Evolutionary conservation across 2,797 vertebrate species (phyloP), one percentile per base, ranked within the genome.

Genomic region (Anolis apletophallus): DNA sequence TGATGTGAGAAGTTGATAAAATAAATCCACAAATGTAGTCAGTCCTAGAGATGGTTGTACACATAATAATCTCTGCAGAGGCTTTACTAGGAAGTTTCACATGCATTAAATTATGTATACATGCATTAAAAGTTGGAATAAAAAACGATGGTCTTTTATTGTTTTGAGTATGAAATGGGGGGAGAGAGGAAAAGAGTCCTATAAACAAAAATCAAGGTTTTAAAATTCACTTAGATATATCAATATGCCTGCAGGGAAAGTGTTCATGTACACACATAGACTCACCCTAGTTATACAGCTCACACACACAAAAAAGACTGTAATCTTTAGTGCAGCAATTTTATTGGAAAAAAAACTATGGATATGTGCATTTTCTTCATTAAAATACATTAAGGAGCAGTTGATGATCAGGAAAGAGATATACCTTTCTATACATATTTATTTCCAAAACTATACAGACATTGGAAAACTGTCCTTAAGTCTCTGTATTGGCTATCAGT

Each of bases 291-390:
- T 11, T 86, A 55, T 78, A 78, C 12, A 34, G 21, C 9, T 11
- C 80, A 59, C 69, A 36, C 84, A 93, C 64, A 93, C 59, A 46
- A 82, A 90, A 80, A 83, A 86, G 36, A 87, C 72, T 80, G 52
- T 80, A 34, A 80, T 80, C 61, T 91, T 89, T 61, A 95, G 94
- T 97, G 97, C 96, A 97, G 96, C 93, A 93, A 95, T 98, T 99
- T 98, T 98, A 98, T 98, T 98, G 97, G 96, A 98, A 80, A 78
- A 99, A 98, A 98, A 96, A 97, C 94, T 96, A 98, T 97, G 97
- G 94, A 93, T 97, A 96, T 98, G 97, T 97, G 97, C 97, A 97
- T 95, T 97, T 97, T 94, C 96, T 96, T 98, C 97, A 97, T 97
- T 97, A 97, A 95, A 96, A 96, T 97, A 97, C 97, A 98, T 95